Evolutionary conservation across 2,888 invertebrate species (phyloP).

Genomic region (Watsonalla cultraria): DNA sequence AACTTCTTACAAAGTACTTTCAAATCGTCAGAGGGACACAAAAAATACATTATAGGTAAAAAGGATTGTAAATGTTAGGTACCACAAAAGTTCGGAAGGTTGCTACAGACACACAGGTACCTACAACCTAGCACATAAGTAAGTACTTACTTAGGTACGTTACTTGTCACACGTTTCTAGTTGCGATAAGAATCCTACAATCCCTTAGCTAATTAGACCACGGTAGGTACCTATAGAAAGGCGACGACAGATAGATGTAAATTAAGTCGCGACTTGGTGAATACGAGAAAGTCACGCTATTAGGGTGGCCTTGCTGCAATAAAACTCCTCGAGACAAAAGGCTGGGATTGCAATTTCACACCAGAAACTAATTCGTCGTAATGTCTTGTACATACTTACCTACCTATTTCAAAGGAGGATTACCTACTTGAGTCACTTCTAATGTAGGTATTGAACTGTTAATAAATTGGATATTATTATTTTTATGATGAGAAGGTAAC

Average conservation of each 20-base stretch:
- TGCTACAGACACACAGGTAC: no score
- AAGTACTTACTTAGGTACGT: no score
- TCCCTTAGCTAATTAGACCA: neutral
- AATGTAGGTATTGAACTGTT: no score
- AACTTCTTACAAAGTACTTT: no score
- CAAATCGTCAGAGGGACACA: no score
- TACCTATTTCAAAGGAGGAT: neutral
- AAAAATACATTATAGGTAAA: no score
- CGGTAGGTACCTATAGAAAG: constrained; percentile 18
- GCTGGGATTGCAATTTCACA: neutral
- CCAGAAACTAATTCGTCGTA: neutral
- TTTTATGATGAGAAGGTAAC: no score
- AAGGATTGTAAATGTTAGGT: no score
- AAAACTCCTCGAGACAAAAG: neutral
- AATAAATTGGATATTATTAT: no score
- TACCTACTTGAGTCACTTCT: no score
- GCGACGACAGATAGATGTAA: constrained; percentile 30
- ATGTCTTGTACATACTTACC: neutral
- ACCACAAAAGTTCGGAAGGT: no score
- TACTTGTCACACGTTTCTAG: neutral
- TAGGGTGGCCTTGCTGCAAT: constrained; percentile 3
- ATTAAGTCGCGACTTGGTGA: constrained; percentile 25
- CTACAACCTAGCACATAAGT: no score
- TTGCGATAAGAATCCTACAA: neutral
- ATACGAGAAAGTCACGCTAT: constrained; percentile 29